phyloP scores from a whole-genome alignment of 2,888 invertebrate genomes.

The Pedicia rivosa region DNA sequence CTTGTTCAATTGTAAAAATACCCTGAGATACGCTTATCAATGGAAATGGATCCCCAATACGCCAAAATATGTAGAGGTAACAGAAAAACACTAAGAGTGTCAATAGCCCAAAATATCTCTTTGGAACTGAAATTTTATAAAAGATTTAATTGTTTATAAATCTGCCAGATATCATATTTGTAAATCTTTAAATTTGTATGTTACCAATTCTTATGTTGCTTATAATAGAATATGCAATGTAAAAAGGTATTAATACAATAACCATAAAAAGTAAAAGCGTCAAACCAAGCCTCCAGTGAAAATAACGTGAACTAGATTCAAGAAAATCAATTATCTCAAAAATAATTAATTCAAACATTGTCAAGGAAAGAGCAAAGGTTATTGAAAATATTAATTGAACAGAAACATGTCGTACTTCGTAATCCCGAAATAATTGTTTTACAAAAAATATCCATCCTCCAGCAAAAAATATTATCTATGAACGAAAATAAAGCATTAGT shows the following conservation, averaged over 20 bases:
- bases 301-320: conserved; percentile 59
- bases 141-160: not conserved
- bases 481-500: conserved; percentile 25
- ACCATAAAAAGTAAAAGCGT: conserved; percentile 85
- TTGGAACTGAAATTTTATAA: conserved; percentile 43
- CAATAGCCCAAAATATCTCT: conserved; percentile 58
- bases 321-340: conserved; percentile 94
- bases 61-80: conserved; percentile 95
- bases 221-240: conserved; percentile 88
- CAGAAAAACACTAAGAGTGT: conserved; percentile 76
- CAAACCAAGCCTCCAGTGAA: conserved; percentile 86
- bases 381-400: conserved; percentile 93
- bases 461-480: conserved; percentile 85
- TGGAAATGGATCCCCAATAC: conserved; percentile 97
- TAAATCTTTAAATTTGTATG: conserved; percentile 16
- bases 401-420: conserved; percentile 88
- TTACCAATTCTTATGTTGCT: conserved; percentile 75
- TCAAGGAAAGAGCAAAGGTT: conserved; percentile 91
- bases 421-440: conserved; percentile 90
- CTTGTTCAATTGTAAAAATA: conserved; percentile 41
- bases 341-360: conserved; percentile 98
- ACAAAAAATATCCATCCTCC: conserved; percentile 98
- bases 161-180: not conserved
- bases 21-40: conserved; percentile 93
- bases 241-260: conserved; percentile 91